These are phyloP conservation scores for Megaceryle alcyon DNA, from an alignment of 2,797 vertebrate genomes.

Conservation along the genomic window DNA sequence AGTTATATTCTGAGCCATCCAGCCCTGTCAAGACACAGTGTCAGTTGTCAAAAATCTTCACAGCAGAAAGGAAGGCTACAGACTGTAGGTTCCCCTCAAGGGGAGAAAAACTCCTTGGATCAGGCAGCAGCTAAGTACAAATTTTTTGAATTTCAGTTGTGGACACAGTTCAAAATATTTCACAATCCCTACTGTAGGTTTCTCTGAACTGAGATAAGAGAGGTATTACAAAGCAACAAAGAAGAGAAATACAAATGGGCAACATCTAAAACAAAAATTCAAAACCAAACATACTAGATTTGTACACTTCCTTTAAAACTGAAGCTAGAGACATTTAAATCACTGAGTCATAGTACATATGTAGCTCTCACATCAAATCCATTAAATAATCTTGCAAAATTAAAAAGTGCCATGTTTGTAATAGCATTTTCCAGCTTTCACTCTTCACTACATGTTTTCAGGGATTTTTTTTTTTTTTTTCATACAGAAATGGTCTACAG, in stretches of 20 bases:
- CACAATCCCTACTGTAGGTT: fast-evolving
- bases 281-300: background rate
- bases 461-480: background rate
- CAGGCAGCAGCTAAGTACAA: background rate
- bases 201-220: background rate
- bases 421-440: background rate
- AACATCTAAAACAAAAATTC: background rate
- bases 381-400: background rate
- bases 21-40: background rate
- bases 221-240: background rate
- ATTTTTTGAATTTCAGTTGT: background rate
- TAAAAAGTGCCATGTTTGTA: background rate
- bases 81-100: background rate
- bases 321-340: background rate
- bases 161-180: background rate
- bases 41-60: constrained; percentile 4
- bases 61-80: background rate
- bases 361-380: background rate
- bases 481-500: background rate
- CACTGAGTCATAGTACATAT: background rate
- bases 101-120: background rate
- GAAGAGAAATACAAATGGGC: background rate
- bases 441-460: background rate
- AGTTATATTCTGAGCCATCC: background rate
- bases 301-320: background rate